Evolutionary conservation across 1,140 invertebrate species (phyloP).

Genomic region (Rhopalosiphum padi): DNA sequence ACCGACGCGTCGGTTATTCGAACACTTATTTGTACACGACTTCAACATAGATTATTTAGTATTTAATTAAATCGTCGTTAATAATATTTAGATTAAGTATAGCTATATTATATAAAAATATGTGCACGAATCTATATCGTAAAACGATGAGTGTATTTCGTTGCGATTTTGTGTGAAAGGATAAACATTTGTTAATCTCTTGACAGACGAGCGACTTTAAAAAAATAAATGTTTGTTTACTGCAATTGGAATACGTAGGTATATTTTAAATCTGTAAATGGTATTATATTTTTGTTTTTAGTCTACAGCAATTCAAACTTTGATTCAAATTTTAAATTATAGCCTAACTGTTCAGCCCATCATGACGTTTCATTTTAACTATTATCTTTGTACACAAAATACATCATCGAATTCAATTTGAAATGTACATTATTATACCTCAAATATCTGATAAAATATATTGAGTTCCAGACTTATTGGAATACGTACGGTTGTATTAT

Average conservation of each 20-base stretch:
- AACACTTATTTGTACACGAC: neutral
- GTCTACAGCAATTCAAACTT: neutral
- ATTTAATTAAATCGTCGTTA: neutral
- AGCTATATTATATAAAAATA: neutral
- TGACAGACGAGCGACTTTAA: no score
- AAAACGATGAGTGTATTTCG: no score
- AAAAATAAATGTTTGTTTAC: neutral
- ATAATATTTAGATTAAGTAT: neutral
- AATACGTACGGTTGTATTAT: neutral
- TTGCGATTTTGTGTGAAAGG: neutral
- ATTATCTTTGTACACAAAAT: neutral
- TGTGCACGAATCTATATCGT: neutral
- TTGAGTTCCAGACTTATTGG: neutral
- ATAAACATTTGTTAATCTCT: neutral
- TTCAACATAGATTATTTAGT: neutral
- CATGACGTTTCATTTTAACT: neutral
- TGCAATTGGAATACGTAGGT: neutral
- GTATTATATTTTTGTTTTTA: neutral
- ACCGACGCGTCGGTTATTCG: neutral
- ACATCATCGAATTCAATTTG: neutral
- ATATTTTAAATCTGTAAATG: neutral
- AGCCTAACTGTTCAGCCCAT: neutral
- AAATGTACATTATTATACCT: neutral
- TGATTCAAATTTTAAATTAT: neutral
- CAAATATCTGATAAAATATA: slow-evolving; percentile 1